Evolutionary conservation across 2,113 vertebrate genomes (phyloP).

Genomic region (Bambusicola thoracicus): DNA sequence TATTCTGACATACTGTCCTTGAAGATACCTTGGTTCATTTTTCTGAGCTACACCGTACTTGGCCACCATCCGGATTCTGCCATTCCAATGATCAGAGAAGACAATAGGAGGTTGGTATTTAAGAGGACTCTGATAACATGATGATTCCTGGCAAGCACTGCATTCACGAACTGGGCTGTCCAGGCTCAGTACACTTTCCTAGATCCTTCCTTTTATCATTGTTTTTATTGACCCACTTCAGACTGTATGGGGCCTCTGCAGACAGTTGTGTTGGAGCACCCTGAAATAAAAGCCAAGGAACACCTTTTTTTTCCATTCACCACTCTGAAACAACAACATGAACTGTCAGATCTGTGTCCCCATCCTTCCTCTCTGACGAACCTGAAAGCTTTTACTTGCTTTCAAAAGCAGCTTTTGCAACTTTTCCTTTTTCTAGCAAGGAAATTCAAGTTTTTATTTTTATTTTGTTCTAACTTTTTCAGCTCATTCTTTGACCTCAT

Average conservation of each 20-base stretch:
- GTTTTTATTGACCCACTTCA: neutral
- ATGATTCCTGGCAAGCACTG: neutral
- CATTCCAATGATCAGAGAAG: neutral
- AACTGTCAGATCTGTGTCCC: neutral
- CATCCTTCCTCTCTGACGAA: neutral
- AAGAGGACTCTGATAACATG: neutral
- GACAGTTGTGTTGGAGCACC: neutral
- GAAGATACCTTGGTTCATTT: neutral
- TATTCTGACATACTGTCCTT: neutral
- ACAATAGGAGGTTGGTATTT: neutral
- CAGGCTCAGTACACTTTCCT: neutral
- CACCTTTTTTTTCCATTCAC: neutral
- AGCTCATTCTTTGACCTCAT: neutral
- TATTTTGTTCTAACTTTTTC: neutral
- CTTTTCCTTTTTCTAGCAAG: neutral
- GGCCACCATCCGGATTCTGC: neutral
- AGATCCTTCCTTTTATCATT: neutral
- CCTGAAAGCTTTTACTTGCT: neutral
- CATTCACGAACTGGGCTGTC: neutral
- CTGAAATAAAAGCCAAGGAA: neutral
- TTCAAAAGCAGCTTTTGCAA: neutral
- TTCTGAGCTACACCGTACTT: neutral
- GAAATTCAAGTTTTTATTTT: neutral
- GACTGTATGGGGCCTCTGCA: neutral
- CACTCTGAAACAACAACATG: neutral